Percentiles rank a stretch among this genome's conserved stretches.
Conservation (phyloP, 2,113 vertebrate species). For the Passer montanus region DNA sequence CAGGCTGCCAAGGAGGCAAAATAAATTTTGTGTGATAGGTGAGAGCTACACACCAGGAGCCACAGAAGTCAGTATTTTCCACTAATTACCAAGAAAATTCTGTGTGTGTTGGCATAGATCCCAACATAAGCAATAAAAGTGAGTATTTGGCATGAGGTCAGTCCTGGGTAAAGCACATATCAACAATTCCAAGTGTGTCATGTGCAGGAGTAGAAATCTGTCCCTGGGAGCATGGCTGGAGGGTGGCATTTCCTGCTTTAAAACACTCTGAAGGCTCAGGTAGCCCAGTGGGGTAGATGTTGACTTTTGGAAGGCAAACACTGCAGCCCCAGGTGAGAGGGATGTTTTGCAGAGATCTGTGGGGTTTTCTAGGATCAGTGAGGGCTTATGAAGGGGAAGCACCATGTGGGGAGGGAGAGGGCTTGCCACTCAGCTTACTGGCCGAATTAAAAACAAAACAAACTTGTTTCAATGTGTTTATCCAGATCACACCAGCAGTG, state of each 20-base stretch:
- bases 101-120: background rate
- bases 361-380: background rate
- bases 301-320: background rate
- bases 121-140: background rate
- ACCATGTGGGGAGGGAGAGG: background rate
- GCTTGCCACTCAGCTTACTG: background rate
- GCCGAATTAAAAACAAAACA: background rate
- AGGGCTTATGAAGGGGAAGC: background rate
- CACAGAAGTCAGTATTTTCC: constrained; percentile 26
- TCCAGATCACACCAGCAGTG: background rate
- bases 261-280: background rate
- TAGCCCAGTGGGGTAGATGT: background rate
- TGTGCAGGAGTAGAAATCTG: background rate
- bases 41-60: background rate
- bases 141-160: background rate
- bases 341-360: background rate
- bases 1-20: background rate
- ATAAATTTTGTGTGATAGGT: background rate
- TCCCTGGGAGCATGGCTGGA: background rate
- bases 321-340: background rate
- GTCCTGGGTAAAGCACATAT: background rate
- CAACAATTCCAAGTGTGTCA: background rate
- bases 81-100: constrained; percentile 22
- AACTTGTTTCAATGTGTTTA: background rate
- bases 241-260: background rate